A percentile compares a stretch with the other conserved stretches of the same genome.
These are phyloP conservation scores for Gymnocephalus cernua DNA, from an alignment of 2,113 vertebrate genomes.

Conservation along the genomic window DNA sequence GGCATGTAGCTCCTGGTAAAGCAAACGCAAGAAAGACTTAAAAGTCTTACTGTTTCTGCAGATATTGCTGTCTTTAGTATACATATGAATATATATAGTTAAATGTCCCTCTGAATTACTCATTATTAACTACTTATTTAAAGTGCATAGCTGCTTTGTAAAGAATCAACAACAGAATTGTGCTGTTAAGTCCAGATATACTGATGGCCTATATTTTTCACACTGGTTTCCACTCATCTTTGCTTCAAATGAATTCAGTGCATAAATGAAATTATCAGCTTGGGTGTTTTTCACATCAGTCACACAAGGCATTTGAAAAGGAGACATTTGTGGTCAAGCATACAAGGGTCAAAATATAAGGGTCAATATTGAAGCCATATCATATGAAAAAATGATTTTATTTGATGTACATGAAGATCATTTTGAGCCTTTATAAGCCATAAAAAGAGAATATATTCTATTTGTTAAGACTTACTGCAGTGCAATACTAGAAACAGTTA, in stretches of 20 bases:
- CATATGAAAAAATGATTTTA: constrained; percentile 7
- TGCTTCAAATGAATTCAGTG: neutral
- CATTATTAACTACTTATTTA: neutral
- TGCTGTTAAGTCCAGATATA: neutral
- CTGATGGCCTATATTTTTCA: neutral
- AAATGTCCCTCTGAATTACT: neutral
- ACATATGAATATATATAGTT: neutral
- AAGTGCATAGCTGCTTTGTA: neutral
- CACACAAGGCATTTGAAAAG: constrained; percentile 8
- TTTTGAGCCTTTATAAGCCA: constrained; percentile 4
- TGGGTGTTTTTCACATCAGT: neutral
- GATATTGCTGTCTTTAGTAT: neutral
- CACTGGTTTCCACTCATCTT: constrained; percentile 4
- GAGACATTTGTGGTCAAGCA: constrained; percentile 11
- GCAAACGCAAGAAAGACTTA: neutral
- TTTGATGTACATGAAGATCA: constrained; percentile 31
- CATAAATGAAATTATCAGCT: constrained; percentile 19
- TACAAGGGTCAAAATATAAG: constrained; percentile 16
- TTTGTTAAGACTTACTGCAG: neutral
- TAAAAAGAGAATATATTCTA: neutral
- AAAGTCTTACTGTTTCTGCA: constrained; percentile 1
- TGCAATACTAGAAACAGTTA: neutral
- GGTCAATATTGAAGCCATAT: constrained; percentile 6
- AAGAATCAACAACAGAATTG: neutral
- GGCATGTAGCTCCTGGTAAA: constrained; percentile 2